Evolutionary conservation across 2,888 invertebrate species (phyloP).

Genomic region (Andrena flavipes): DNA sequence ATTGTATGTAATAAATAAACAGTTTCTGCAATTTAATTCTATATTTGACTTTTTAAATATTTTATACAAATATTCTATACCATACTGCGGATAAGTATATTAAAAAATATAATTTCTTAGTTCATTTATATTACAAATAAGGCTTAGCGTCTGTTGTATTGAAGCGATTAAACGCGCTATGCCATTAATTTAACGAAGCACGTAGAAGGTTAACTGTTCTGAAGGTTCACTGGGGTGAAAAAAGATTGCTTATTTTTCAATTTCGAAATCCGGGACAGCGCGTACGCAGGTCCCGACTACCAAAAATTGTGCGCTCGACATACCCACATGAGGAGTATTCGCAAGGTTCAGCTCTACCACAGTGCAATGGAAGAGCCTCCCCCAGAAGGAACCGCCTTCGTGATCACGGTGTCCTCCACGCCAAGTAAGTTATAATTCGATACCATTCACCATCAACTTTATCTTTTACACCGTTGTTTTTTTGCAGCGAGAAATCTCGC

Average conservation of each 20-base stretch:
- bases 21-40: too few species aligned
- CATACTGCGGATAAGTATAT: too few species aligned
- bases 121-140: too few species aligned
- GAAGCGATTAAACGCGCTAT: too few species aligned
- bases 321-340: constrained; percentile 87
- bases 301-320: constrained; percentile 88
- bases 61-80: too few species aligned
- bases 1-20: too few species aligned
- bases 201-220: too few species aligned
- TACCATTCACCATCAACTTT: constrained; percentile 27
- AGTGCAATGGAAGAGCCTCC: constrained; percentile 90
- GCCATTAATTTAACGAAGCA: too few species aligned
- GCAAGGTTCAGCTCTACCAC: constrained; percentile 87
- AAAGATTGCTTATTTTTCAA: constrained; percentile 48
- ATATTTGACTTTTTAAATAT: too few species aligned
- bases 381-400: constrained; percentile 88
- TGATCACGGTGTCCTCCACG: constrained; percentile 91
- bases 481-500: constrained; percentile 71
- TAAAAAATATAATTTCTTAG: too few species aligned
- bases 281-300: constrained; percentile 88
- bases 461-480: constrained; percentile 38
- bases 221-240: too few species aligned
- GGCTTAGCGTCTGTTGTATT: too few species aligned
- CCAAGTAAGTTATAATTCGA: constrained; percentile 88
- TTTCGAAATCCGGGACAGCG: constrained; percentile 86